These are phyloP conservation scores for Antechinus flavipes DNA, from an alignment of 2,113 vertebrate genomes.

Conservation along the genomic window DNA sequence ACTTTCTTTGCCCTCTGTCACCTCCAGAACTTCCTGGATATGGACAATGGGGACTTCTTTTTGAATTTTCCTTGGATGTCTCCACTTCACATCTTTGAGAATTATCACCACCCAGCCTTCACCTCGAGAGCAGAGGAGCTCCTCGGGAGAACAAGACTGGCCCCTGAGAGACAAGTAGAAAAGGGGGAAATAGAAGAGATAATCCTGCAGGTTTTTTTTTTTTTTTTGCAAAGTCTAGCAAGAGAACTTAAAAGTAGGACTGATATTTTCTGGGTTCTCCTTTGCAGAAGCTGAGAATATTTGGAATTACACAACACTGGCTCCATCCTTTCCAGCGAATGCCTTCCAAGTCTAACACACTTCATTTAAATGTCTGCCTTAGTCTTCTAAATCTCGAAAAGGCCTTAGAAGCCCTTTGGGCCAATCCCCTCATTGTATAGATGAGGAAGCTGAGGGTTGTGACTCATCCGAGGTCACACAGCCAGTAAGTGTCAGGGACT, in stretches of 20 bases:
- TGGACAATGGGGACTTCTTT: conserved; percentile 20
- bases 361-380: neutral
- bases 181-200: neutral
- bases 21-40: conserved; percentile 1
- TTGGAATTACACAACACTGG: neutral
- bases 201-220: neutral
- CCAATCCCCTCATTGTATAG: neutral
- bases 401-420: neutral
- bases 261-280: neutral
- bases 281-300: neutral
- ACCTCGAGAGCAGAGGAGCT: neutral
- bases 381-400: neutral
- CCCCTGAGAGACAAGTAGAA: neutral
- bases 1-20: conserved; percentile 18
- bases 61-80: neutral
- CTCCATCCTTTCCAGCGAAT: neutral
- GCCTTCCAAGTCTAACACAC: neutral
- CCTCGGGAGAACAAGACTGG: neutral
- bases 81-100: conserved; percentile 11
- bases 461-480: conserved; percentile 59
- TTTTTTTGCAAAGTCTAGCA: neutral
- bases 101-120: neutral
- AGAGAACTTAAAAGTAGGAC: conserved; percentile 12
- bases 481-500: conserved; percentile 33
- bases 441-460: neutral